Evolutionary conservation across 2,113 vertebrate species (phyloP).

Genomic region (Cynopterus brachyotis): DNA sequence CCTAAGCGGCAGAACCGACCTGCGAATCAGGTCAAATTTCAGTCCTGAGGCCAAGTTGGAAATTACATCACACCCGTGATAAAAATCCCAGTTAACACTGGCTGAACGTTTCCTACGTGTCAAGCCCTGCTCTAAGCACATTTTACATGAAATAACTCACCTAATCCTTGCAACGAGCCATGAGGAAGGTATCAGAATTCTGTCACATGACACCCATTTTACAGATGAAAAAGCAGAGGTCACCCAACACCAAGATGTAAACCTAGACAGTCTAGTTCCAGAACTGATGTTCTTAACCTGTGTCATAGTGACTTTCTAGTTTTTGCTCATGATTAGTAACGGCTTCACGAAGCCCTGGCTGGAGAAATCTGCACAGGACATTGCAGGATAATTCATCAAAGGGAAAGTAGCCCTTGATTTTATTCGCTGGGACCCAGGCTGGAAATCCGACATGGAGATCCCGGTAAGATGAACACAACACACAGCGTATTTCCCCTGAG

Average conservation of each 20-base stretch:
- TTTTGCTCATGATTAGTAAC: not conserved
- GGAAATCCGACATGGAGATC: not conserved
- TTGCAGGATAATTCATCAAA: not conserved
- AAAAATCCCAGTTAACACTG: not conserved
- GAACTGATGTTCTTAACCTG: not conserved
- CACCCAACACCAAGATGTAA: not conserved
- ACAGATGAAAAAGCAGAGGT: not conserved
- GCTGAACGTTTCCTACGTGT: not conserved
- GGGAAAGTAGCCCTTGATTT: not conserved
- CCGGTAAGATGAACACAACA: not conserved
- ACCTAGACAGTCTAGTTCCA: too few relatives aligned
- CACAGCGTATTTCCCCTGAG: not conserved
- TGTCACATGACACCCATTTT: not conserved
- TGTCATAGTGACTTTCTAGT: not conserved
- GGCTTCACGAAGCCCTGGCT: not conserved
- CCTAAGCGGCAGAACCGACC: accelerated
- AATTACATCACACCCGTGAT: not conserved
- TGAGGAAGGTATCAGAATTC: not conserved
- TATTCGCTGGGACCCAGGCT: not conserved
- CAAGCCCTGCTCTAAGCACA: not conserved
- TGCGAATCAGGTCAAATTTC: accelerated
- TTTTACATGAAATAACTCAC: not conserved
- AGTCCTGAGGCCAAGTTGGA: constrained; percentile 45
- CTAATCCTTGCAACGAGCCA: not conserved
- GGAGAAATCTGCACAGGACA: not conserved